Percentiles rank a stretch among this genome's conserved stretches.
phyloP scores from a whole-genome alignment of 1,140 invertebrate genomes.

The Anastrepha ludens region DNA sequence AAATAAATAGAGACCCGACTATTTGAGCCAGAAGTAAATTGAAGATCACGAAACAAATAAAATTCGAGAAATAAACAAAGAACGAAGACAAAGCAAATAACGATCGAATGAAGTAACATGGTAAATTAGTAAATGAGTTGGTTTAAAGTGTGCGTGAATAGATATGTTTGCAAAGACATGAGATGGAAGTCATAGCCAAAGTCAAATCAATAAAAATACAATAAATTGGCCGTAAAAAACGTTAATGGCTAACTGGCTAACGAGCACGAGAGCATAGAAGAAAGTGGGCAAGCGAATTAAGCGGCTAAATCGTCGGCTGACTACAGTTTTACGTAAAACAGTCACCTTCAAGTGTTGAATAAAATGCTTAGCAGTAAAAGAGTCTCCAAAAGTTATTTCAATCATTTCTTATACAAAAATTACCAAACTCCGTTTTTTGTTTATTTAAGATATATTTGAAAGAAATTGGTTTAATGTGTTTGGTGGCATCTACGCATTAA shows the following conservation, averaged over 20 bases:
- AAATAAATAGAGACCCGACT: background rate
- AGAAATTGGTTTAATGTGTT: background rate
- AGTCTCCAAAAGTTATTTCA: background rate
- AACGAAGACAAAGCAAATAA: background rate
- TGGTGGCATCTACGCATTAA: background rate
- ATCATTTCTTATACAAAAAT: background rate
- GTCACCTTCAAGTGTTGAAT: background rate
- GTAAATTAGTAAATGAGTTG: background rate
- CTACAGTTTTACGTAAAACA: background rate
- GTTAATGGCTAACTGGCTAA: slow-evolving; percentile 49
- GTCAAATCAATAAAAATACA: slow-evolving; percentile 58
- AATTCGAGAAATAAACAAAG: background rate
- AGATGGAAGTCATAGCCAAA: slow-evolving; percentile 57
- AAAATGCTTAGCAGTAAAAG: background rate
- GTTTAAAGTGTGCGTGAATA: background rate
- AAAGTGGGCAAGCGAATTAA: background rate
- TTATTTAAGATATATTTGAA: background rate
- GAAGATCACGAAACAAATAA: background rate
- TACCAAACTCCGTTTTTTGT: background rate
- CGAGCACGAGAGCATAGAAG: background rate
- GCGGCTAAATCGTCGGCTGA: background rate
- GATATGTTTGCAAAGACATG: background rate
- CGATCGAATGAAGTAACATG: background rate
- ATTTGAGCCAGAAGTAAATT: background rate
- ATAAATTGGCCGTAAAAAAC: slow-evolving; percentile 56